A percentile compares a stretch with the other conserved stretches of the same genome.
phyloP scores from a whole-genome alignment of 1,140 invertebrate genomes.

The Diplogasteroides magnus region DNA sequence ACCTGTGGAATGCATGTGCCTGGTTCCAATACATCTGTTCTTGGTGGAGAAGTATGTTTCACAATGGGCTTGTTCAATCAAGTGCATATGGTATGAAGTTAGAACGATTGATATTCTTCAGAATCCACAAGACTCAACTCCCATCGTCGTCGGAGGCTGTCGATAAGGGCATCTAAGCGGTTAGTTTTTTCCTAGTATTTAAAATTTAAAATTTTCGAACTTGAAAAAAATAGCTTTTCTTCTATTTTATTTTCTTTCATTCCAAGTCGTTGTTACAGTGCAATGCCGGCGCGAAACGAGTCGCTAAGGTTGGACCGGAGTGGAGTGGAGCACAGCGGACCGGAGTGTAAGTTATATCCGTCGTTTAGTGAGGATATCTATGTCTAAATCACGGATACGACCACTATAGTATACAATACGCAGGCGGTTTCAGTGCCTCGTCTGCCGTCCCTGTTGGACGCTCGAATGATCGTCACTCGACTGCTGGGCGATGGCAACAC shows the following conservation, averaged over 20 bases:
- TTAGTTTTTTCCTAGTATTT: too few species aligned
- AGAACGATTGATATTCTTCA: too few species aligned
- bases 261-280: too few species aligned
- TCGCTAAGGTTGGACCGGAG: conserved; percentile 27
- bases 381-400: conserved; percentile 2
- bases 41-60: too few species aligned
- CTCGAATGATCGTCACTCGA: conserved; percentile 17
- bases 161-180: conserved; percentile 14
- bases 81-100: too few species aligned
- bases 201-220: too few species aligned
- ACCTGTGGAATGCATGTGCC: too few species aligned
- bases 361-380: not conserved
- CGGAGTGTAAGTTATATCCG: not conserved
- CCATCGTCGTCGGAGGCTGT: conserved; percentile 3
- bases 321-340: conserved; percentile 14
- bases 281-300: conserved; percentile 30
- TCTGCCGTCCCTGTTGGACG: conserved; percentile 23
- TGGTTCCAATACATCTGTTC: too few species aligned
- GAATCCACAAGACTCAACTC: not conserved
- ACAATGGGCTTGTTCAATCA: too few species aligned
- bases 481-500: conserved; percentile 35
- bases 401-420: too few species aligned
- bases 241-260: too few species aligned
- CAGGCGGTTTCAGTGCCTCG: conserved; percentile 26
- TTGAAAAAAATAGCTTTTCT: too few species aligned